Evolutionary conservation across 1,140 invertebrate genomes (phyloP).

Genomic region (Hormaphis cornu): DNA sequence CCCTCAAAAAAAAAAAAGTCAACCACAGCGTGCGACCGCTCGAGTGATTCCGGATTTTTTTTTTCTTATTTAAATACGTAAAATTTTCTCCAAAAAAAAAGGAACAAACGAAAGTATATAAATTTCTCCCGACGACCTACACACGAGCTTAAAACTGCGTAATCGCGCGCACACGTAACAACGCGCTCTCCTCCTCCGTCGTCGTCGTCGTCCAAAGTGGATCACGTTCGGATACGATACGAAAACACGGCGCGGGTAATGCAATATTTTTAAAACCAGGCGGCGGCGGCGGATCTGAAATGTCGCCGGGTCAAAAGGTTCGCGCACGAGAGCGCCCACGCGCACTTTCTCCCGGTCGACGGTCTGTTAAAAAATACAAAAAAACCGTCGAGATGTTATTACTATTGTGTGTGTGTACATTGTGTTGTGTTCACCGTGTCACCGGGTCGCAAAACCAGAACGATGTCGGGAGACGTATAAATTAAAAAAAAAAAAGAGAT

Average conservation of each 20-base stretch:
- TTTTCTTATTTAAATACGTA: too few relatives aligned
- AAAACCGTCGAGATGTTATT: neutral
- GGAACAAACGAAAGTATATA: too few relatives aligned
- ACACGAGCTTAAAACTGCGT: too few relatives aligned
- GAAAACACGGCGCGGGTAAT: neutral
- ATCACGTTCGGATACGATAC: conserved; percentile 10
- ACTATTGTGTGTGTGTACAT: neutral
- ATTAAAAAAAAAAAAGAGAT: neutral
- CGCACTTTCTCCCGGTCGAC: conserved; percentile 14
- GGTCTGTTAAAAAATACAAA: neutral
- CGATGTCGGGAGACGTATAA: neutral
- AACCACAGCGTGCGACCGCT: too few relatives aligned
- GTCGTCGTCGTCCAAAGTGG: neutral
- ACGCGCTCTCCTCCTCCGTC: neutral
- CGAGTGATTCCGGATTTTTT: too few relatives aligned
- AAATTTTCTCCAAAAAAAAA: too few relatives aligned
- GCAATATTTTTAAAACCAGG: neutral
- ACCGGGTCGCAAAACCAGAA: conserved; percentile 1
- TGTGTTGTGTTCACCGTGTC: neutral
- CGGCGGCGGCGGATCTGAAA: conserved; percentile 17
- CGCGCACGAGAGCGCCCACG: conserved; percentile 24
- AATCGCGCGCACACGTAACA: too few relatives aligned
- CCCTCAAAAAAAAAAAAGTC: too few relatives aligned
- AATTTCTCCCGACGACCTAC: too few relatives aligned
- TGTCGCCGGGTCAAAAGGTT: conserved; percentile 24